Conservation (phyloP, 2,797 vertebrate species). For the Halcyon leucocephala region DNA sequence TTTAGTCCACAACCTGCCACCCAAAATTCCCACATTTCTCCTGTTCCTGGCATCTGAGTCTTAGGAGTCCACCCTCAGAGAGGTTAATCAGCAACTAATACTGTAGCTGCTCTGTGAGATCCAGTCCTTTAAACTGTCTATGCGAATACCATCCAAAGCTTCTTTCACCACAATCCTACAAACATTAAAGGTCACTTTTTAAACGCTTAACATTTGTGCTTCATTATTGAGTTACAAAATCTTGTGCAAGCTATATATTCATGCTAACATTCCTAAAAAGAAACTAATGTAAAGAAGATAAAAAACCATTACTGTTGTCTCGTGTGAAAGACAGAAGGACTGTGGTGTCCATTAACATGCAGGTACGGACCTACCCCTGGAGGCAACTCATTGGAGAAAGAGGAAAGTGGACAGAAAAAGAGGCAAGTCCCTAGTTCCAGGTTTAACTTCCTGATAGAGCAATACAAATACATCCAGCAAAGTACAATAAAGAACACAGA, state of each 20-base stretch:
- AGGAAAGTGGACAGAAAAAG: background rate
- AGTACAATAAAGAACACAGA: background rate
- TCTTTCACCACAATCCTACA: background rate
- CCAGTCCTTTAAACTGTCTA: background rate
- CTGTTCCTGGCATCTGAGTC: background rate
- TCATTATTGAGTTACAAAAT: background rate
- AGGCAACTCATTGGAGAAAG: background rate
- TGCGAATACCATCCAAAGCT: background rate
- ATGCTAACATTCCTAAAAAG: background rate
- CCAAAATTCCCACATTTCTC: background rate
- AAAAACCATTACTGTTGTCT: background rate
- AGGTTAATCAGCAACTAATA: background rate
- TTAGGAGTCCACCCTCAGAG: background rate
- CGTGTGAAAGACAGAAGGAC: background rate
- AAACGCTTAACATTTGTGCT: background rate
- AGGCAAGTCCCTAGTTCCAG: background rate
- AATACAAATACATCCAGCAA: background rate
- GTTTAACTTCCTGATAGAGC: background rate
- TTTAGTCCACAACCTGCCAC: constrained; percentile 28
- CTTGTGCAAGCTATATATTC: background rate
- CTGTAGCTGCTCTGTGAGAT: background rate
- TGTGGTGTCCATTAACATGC: background rate
- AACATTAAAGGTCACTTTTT: background rate
- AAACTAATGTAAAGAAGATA: background rate
- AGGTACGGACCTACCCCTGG: background rate